Conservation (phyloP, 2,113 vertebrate species). For the Sapajus apella region DNA sequence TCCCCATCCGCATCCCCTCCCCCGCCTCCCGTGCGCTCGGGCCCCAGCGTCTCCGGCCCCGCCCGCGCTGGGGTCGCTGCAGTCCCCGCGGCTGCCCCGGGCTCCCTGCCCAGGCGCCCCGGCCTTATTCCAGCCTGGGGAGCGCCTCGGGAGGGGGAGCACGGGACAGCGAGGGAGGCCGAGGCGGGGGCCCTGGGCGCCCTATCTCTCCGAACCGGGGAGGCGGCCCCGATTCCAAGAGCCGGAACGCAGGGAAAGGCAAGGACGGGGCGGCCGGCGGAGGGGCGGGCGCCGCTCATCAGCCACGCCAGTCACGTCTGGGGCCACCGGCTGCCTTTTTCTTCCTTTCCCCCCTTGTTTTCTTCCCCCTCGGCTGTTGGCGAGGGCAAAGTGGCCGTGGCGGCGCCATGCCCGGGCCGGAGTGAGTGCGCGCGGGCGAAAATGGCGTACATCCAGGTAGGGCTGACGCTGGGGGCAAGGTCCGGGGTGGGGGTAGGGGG, state of each 20-base stretch:
- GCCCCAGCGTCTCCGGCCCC: slow-evolving; percentile 55
- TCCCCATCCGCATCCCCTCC: slow-evolving; percentile 22
- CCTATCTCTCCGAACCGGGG: background rate
- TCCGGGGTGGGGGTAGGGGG: background rate
- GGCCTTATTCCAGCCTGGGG: background rate
- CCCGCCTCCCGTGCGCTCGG: slow-evolving; percentile 49
- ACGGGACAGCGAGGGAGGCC: slow-evolving; percentile 22
- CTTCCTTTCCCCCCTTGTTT: slow-evolving; percentile 29
- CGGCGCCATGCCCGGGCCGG: slow-evolving; percentile 73
- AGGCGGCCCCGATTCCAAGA: slow-evolving; percentile 46
- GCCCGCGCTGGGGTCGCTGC: slow-evolving; percentile 67
- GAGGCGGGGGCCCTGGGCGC: slow-evolving; percentile 10
- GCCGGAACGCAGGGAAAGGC: slow-evolving; percentile 53
- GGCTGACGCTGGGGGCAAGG: slow-evolving; percentile 63
- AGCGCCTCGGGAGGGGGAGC: background rate
- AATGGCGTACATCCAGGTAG: slow-evolving; percentile 86
- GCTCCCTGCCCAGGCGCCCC: slow-evolving; percentile 20
- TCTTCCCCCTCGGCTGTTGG: slow-evolving; percentile 35
- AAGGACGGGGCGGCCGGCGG: slow-evolving; percentile 75
- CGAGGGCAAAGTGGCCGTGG: slow-evolving; percentile 72
- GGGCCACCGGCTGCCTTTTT: slow-evolving; percentile 69
- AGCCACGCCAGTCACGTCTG: slow-evolving; percentile 78
- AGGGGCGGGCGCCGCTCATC: slow-evolving; percentile 73
- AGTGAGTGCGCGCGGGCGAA: slow-evolving; percentile 77
- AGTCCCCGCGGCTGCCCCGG: slow-evolving; percentile 40